Evolutionary conservation across 1,140 invertebrate genomes (phyloP).

Genomic region (Temnothorax nylanderi): DNA sequence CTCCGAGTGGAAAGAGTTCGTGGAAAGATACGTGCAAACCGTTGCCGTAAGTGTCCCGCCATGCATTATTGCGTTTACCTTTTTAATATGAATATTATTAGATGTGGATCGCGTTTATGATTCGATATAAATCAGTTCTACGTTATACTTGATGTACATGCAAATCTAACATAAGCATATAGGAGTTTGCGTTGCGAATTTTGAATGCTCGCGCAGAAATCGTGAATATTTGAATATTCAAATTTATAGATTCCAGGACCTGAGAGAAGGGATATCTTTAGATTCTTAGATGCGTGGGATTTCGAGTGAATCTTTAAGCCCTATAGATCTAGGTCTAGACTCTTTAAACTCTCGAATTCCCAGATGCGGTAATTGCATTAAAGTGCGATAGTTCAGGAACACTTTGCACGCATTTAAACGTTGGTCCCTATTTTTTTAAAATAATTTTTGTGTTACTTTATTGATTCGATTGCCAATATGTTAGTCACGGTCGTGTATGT

Average conservation of each 20-base stretch:
- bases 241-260: not conserved
- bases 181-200: not conserved
- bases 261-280: not conserved
- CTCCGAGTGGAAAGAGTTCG: not conserved
- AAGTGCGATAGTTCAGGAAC: slow-evolving; percentile 7
- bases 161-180: not conserved
- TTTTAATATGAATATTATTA: slow-evolving; percentile 21
- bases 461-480: not conserved
- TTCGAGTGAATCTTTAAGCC: not conserved
- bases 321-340: not conserved
- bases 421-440: not conserved
- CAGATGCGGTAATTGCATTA: not conserved
- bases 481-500: not conserved
- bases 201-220: not conserved
- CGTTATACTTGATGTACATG: not conserved
- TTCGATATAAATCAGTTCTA: not conserved
- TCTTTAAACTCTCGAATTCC: not conserved
- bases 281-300: not conserved
- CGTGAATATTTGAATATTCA: slow-evolving; percentile 3
- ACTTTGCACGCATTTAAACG: not conserved
- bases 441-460: not conserved
- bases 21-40: not conserved
- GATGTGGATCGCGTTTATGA: not conserved
- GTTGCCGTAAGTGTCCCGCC: slow-evolving; percentile 7
- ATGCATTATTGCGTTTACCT: not conserved